Percentiles rank a stretch among this genome's conserved stretches.
These are phyloP conservation scores for Drosophila prolongata DNA, from an alignment of 2,888 invertebrate species.

Conservation along the genomic window DNA sequence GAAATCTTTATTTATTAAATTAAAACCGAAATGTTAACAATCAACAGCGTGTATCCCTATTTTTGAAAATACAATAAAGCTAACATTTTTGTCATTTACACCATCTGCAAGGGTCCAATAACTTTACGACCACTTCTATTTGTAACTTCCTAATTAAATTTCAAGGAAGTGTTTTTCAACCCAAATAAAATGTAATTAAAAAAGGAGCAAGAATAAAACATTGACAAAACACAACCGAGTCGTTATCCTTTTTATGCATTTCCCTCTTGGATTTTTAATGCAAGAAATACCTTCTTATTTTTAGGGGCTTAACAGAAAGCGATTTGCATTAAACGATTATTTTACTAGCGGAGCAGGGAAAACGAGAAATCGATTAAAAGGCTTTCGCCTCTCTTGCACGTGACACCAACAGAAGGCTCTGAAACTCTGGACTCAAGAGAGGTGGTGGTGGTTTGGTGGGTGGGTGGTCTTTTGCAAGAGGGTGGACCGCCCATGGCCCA, in stretches of 20 bases:
- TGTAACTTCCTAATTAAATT: not conserved
- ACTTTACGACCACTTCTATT: not conserved
- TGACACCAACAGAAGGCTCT: constrained; percentile 41
- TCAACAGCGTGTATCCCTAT: too few species aligned
- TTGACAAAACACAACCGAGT: constrained; percentile 9
- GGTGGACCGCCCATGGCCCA: constrained; percentile 15
- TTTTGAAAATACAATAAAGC: too few species aligned
- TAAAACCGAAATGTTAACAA: too few species aligned
- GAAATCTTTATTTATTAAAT: too few species aligned
- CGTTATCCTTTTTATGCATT: constrained; percentile 19
- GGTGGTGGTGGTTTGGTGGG: constrained; percentile 13
- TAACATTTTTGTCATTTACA: too few species aligned
- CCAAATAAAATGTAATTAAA: constrained; percentile 13
- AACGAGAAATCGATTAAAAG: constrained; percentile 72
- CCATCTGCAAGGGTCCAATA: too few species aligned
- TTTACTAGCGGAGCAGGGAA: constrained; percentile 51
- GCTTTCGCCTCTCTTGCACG: constrained; percentile 59
- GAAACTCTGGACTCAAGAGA: constrained; percentile 3
- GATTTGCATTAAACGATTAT: constrained; percentile 69
- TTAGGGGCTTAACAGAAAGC: constrained; percentile 46
- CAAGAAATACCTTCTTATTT: constrained; percentile 25
- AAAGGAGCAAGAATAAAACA: constrained; percentile 1
- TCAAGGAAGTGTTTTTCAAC: not conserved
- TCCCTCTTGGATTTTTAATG: not conserved
- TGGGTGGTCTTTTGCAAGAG: not conserved